A percentile compares a stretch with the other conserved stretches of the same genome.
Conservation (phyloP, 2,888 invertebrate species). For the Chrysolina oricalcia region DNA sequence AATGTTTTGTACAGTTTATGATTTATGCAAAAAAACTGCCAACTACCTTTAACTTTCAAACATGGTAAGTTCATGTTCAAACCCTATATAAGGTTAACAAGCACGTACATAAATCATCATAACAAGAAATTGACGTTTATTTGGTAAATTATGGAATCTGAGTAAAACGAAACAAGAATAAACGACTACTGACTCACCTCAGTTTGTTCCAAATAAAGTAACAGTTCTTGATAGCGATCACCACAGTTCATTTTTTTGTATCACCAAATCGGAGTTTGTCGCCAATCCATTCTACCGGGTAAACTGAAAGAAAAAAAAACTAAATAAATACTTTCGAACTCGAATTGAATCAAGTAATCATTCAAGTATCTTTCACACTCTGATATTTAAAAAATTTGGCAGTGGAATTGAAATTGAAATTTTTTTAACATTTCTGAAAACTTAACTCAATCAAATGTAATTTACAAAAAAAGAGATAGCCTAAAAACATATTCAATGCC, state of each 20-base stretch:
- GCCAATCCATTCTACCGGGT: conserved; percentile 16
- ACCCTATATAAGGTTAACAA: conserved; percentile 5
- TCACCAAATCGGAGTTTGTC: conserved; percentile 50
- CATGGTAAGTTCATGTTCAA: not conserved
- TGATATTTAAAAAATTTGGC: too few relatives aligned
- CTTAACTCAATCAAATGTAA: too few relatives aligned
- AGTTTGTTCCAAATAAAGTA: conserved; percentile 73
- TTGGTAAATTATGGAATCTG: conserved; percentile 7
- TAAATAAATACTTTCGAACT: not conserved
- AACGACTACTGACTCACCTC: conserved; percentile 66
- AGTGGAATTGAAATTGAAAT: too few relatives aligned
- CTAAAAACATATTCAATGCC: too few relatives aligned
- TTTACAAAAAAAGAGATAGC: too few relatives aligned
- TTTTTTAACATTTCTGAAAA: too few relatives aligned
- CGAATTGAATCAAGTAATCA: too few relatives aligned
- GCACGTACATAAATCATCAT: conserved; percentile 1
- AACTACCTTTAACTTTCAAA: not conserved
- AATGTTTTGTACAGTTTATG: not conserved
- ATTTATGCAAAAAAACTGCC: not conserved
- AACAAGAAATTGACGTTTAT: not conserved
- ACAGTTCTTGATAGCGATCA: conserved; percentile 72
- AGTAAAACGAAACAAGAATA: not conserved
- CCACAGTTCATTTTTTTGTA: conserved; percentile 57
- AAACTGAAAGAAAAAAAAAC: conserved; percentile 11
- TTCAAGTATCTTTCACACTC: too few relatives aligned